Evolutionary conservation across 64 coral and sea anemone species (phyloP).

Genomic region (Porites australiensis): DNA sequence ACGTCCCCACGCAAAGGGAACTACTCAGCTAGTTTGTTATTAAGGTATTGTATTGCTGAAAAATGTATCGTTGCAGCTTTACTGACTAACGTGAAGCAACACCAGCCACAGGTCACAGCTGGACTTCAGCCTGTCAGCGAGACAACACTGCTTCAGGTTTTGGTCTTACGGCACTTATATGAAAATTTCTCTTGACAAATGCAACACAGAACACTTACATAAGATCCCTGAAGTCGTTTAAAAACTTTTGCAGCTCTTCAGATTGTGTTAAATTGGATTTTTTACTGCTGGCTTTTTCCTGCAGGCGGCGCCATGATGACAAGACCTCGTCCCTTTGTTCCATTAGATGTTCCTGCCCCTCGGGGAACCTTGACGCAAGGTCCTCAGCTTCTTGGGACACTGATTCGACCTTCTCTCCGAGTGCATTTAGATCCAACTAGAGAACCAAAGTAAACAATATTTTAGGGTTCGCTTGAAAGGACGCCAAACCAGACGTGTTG

Average conservation of each 20-base stretch:
- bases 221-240: constrained; percentile 90
- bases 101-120: too few species aligned
- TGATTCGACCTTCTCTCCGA: constrained; percentile 78
- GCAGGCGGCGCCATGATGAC: constrained; percentile 76
- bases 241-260: constrained; percentile 84
- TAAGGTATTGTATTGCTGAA: too few species aligned
- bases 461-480: too few species aligned
- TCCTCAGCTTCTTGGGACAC: constrained; percentile 76
- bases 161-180: not conserved
- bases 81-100: too few species aligned
- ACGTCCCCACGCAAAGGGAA: too few species aligned
- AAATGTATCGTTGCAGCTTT: too few species aligned
- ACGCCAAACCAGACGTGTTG: too few species aligned
- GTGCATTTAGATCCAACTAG: constrained; percentile 86
- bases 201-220: constrained; percentile 60
- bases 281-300: constrained; percentile 75
- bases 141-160: too few species aligned
- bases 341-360: constrained; percentile 49
- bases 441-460: not conserved
- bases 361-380: constrained; percentile 67
- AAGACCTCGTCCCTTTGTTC: constrained; percentile 71
- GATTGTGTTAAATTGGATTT: constrained; percentile 85
- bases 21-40: too few species aligned
- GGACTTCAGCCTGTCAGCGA: too few species aligned
- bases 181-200: not conserved